Base-by-base conservation (phyloP, 2,888 invertebrate genomes). In the Latheticus oryzae region DNA sequence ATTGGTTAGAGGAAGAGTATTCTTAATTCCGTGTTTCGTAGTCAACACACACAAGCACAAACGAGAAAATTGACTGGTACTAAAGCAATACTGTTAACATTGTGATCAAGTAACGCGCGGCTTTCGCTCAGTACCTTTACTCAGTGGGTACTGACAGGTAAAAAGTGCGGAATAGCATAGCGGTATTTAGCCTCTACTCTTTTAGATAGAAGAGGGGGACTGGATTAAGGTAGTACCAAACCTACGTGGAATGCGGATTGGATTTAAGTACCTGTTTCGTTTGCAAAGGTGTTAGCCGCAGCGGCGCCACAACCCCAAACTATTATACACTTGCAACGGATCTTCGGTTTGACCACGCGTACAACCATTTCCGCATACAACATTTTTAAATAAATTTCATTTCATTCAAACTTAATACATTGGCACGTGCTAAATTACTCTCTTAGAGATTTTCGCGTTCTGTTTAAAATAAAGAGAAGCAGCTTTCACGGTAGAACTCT, bases 161-260 rank as follows among this genome's bases (percentile, higher is more conserved):
- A 73, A 72, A 70, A 72, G 69, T 71, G 67, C 67, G 64, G 66
- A 70, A 58, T 64, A 71, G 64, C 67, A 58, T 73, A 72, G 72
- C 73, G 72, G 73, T 71, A 68, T 67, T 63, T 65, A 61, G 61
- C 54, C 48, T 58, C 58, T 54, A 58, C 58, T 58, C 58, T 58
- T 35, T 54, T 54, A 60, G 58, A 62, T 65, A 65, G 65, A n/a
- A n/a, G n/a, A 60, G 63, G 63, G 33, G 65, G 63, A 62, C 58
- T 54, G 61, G 55, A 63, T 62, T 62, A 62, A 57, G 50, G 50
- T 47, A 54, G 58, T 56, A 51, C 61, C 59, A 58, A 58, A 62
- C 52, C 61, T 38, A 62, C 54, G 40, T 62, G 62, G 60, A 64
- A 64, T 62, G 64, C 55, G 60, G 58, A 62, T 62, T 48, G 52